Evolutionary conservation across 2,113 vertebrate species (phyloP), one percentile per base, ranked within the genome.

Genomic region (Aegithalos caudatus): DNA sequence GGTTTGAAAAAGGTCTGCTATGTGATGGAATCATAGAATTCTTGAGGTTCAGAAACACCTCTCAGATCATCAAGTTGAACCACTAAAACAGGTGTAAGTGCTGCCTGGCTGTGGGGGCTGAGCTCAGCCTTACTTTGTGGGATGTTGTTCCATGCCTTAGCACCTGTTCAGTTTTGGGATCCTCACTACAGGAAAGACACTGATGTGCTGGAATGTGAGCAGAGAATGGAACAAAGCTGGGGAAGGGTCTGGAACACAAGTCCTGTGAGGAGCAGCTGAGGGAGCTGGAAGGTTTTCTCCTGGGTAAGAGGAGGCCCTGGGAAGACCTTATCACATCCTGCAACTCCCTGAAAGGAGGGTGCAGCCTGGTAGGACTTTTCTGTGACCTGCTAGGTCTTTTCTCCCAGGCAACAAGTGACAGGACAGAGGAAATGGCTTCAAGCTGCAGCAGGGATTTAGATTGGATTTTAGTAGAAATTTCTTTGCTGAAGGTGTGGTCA

Each of bases 101-200:
- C 20, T 69, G 40, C 58, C 25, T 14, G 2, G 50, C 45, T 47
- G 58, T 54, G 42, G 56, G 50, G 48, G 6, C 56, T 11, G 2
- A 64, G 40, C 47, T 88, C 4, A 3, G 22, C 3, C 4, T 7
- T 14, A 27, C 18, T 45, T 31, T 12, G 31, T 27, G 56, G 40
- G 29, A 31, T 9, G 4, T 12, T 5, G 38, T 8, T n/a, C 38
- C 2, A 0, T 27, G 24, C 31, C 28, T 65, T 5, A 2, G 21
- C 16, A 16, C 8, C 31, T 2, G 1, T 53, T n/a, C 38, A 16
- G 7, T 40, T 70, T 16, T 53, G 47, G 48, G 15, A 12, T 53
- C 40, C 47, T 70, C 47, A 47, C 45, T 20, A 2, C n/a, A 70
- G n/a, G 38, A 61, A 53, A 45, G 64, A 38, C 28, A 28, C 2